phyloP scores from a whole-genome alignment of 2,113 vertebrate species.

The Pteruthius melanotis region DNA sequence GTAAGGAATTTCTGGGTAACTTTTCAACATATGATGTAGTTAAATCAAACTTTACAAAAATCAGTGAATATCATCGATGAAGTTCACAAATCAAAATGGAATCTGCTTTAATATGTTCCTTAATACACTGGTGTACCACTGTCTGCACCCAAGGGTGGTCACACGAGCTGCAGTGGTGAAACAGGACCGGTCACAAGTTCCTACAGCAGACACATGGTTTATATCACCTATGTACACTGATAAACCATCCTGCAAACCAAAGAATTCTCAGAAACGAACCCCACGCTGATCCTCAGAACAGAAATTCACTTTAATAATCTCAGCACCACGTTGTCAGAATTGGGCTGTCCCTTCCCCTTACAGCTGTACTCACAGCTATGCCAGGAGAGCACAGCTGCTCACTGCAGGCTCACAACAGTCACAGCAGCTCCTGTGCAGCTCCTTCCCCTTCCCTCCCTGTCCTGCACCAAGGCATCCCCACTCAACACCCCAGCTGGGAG shows the following conservation, averaged over 20 bases:
- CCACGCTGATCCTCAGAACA: background rate
- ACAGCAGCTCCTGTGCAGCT: background rate
- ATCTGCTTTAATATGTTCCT: background rate
- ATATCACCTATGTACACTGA: background rate
- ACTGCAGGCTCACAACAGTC: background rate
- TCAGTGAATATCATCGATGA: background rate
- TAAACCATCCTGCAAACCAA: background rate
- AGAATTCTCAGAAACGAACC: background rate
- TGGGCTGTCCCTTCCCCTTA: background rate
- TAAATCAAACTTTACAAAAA: background rate
- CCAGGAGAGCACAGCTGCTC: background rate
- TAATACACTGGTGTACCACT: background rate
- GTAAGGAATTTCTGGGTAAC: background rate
- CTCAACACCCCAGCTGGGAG: background rate
- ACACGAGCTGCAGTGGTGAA: background rate
- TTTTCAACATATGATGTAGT: background rate
- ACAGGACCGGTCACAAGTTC: background rate
- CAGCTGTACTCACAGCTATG: rapidly evolving
- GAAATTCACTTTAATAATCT: background rate
- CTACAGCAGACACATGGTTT: background rate
- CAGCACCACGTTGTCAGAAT: background rate
- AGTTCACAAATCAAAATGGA: background rate
- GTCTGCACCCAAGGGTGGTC: background rate
- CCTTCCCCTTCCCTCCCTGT: rapidly evolving
- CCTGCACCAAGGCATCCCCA: background rate